These are phyloP conservation scores for Raja brachyura DNA, from an alignment of 2,113 vertebrate genomes.

Conservation along the genomic window DNA sequence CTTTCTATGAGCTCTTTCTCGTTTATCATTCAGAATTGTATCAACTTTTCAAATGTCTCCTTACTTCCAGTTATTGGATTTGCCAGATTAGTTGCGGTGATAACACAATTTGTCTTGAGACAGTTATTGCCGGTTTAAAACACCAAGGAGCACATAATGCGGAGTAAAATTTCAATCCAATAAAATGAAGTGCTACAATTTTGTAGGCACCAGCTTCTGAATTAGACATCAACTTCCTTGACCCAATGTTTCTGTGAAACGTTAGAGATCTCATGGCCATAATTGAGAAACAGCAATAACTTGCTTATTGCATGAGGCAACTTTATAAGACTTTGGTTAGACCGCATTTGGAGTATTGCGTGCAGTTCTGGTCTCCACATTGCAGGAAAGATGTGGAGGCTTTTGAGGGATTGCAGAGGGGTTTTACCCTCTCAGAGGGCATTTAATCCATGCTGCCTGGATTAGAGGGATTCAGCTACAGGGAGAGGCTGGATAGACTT, in stretches of 20 bases:
- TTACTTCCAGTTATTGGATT: neutral
- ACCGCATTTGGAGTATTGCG: too few species aligned
- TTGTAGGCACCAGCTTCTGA: neutral
- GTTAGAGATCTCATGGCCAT: neutral
- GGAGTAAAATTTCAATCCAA: conserved; percentile 3
- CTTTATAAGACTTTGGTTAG: too few species aligned
- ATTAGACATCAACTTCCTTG: neutral
- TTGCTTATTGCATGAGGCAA: too few species aligned
- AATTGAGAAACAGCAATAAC: too few species aligned
- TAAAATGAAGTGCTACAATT: neutral
- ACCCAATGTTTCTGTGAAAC: neutral
- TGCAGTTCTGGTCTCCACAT: too few species aligned
- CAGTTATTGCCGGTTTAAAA: neutral
- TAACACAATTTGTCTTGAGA: neutral
- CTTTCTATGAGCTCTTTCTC: neutral
- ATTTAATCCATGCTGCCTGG: too few species aligned
- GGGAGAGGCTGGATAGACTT: too few species aligned
- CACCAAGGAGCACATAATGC: neutral
- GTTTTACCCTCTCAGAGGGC: too few species aligned
- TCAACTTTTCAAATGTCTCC: neutral
- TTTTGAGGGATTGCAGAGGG: too few species aligned
- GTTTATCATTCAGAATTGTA: neutral
- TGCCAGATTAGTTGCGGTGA: neutral
- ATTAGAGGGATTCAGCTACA: too few species aligned
- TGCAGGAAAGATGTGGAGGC: too few species aligned